Base-by-base conservation (phyloP, 2,797 vertebrate genomes). In the Pipistrellus pygmaeus region DNA sequence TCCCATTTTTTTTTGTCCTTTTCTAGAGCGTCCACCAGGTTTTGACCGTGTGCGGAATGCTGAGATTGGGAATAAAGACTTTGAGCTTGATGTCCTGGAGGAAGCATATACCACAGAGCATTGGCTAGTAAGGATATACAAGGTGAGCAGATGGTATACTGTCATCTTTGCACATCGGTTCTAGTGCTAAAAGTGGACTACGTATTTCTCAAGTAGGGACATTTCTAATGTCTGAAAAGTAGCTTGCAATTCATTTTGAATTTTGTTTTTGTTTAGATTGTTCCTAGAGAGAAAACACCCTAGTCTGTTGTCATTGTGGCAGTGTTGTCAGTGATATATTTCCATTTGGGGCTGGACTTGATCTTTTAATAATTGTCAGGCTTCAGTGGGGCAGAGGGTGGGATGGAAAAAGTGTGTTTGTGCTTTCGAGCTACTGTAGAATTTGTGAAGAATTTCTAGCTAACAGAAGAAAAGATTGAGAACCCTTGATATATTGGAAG, bases 71-170 rank as follows among this genome's bases (percentile, higher is more conserved):
- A 99, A 99, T 98, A 99, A 99, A 98, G 99, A 99, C 98, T 99
- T 99, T 90, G 99, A 99, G 94, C 99, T 99, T 97, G 99, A 99
- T 6, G 99, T 99, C 88, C 96, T 99, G 97, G 99, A 99, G 97
- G 99, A 99, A 98, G 99, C 99, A 0, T 99, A 99, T 96, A 99
- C 99, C 77, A 99, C 99, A 98, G 99, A 99, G 97, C 99, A 99
- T 94, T 99, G 99, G 99, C 98, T 99, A 78, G 99, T 99, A 92
- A 99, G 99, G 98, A 99, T 99, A 99, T 99, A 99, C 98, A 99
- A 99, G 99, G 99, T 99, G 93, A 98, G 97, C 68, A 21, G 55
- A 66, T 51, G 60, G 8, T 44, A 0, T 1, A 15, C 55, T 76
- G 9, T 90, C 2, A 8, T 69, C 13, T 32, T 69, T 90, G 48